Conservation (phyloP, 2,888 invertebrate species). For the Brachyptera putata region DNA sequence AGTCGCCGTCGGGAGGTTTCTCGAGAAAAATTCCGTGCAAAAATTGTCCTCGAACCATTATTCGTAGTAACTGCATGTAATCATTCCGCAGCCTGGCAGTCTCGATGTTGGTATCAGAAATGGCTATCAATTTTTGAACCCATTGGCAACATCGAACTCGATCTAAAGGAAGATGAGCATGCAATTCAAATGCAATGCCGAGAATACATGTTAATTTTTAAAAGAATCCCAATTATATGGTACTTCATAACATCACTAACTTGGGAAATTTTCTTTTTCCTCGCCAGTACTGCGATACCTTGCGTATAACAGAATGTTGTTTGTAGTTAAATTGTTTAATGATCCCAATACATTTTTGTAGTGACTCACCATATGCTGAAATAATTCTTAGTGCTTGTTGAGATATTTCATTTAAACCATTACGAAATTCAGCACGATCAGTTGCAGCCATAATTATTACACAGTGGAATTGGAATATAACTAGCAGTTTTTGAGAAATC, state of each 20-base stretch:
- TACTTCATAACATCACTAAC: too few relatives aligned
- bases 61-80: conserved; percentile 50
- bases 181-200: too few relatives aligned
- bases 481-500: too few relatives aligned
- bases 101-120: conserved; percentile 48
- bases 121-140: conserved; percentile 47
- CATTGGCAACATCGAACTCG: conserved; percentile 53
- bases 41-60: conserved; percentile 42
- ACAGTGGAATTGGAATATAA: too few relatives aligned
- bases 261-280: too few relatives aligned
- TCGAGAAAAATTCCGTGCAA: conserved; percentile 46
- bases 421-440: background rate
- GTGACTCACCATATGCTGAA: background rate
- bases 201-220: too few relatives aligned
- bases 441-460: background rate
- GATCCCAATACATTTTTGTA: background rate
- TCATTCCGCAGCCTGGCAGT: conserved; percentile 49
- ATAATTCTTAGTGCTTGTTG: background rate
- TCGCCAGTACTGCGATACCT: too few relatives aligned
- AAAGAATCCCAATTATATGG: too few relatives aligned
- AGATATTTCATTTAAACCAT: background rate
- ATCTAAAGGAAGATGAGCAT: conserved; percentile 39
- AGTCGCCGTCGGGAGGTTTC: conserved; percentile 33
- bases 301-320: too few relatives aligned
- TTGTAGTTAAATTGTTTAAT: background rate